Evolutionary conservation across 2,888 invertebrate genomes (phyloP).

Genomic region (Coelinius sp.): DNA sequence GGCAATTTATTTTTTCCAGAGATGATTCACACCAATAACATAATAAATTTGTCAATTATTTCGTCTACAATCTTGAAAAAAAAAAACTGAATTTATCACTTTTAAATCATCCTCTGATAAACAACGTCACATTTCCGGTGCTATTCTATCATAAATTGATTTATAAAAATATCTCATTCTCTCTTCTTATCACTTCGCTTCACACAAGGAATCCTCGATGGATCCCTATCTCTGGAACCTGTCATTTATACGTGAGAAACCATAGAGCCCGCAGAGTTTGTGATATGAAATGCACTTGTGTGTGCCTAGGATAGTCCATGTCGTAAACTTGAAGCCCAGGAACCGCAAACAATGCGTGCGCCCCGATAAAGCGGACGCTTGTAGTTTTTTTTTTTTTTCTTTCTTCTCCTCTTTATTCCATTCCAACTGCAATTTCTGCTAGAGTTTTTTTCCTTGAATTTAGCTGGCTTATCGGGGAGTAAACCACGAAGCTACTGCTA

Average conservation of each 20-base stretch:
- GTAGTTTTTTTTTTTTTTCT: conserved; percentile 36
- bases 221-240: conserved; percentile 11
- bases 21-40: neutral
- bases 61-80: neutral
- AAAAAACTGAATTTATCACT: neutral
- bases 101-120: neutral
- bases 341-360: conserved; percentile 54
- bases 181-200: neutral
- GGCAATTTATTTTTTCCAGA: neutral
- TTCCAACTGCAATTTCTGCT: conserved; percentile 13
- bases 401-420: conserved; percentile 14
- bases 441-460: conserved; percentile 4
- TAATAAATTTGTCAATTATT: neutral
- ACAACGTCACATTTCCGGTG: neutral
- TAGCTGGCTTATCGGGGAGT: neutral
- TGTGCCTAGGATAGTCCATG: conserved; percentile 57
- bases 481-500: neutral
- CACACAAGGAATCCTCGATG: conserved; percentile 24
- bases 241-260: conserved; percentile 42
- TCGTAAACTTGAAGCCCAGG: conserved; percentile 50
- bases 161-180: conserved; percentile 7
- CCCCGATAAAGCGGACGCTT: conserved; percentile 43
- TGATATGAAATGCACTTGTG: conserved; percentile 44
- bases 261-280: conserved; percentile 34
- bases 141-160: conserved; percentile 1